Conservation (phyloP, 2,888 invertebrate genomes). For the Netelia melanura region DNA sequence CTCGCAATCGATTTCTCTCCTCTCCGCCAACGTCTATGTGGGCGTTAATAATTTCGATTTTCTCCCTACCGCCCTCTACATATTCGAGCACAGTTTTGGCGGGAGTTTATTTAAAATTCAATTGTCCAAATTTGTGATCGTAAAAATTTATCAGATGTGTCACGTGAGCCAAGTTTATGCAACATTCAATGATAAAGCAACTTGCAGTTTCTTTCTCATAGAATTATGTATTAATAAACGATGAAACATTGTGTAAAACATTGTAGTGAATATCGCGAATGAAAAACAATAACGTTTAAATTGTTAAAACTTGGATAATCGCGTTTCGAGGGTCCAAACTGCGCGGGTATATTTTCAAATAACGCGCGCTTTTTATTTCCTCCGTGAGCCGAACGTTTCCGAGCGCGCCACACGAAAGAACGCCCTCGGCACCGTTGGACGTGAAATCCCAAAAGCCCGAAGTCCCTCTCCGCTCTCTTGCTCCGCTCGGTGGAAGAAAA, state of each 20-base stretch:
- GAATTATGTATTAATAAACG: background rate
- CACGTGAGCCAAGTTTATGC: background rate
- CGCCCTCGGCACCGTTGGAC: conserved; percentile 76
- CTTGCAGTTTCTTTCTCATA: background rate
- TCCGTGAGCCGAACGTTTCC: conserved; percentile 68
- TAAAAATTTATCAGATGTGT: background rate
- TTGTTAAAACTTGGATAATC: background rate
- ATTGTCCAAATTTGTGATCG: background rate
- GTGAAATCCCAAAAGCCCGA: conserved; percentile 77
- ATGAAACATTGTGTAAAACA: background rate
- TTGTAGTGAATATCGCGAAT: background rate
- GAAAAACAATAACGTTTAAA: background rate
- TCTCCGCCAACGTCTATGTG: conserved; percentile 45
- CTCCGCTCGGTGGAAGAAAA: conserved; percentile 33
- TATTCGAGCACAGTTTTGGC: conserved; percentile 41
- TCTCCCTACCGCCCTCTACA: conserved; percentile 34
- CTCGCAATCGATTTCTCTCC: conserved; percentile 63
- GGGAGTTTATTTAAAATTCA: conserved; percentile 54
- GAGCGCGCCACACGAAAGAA: conserved; percentile 81
- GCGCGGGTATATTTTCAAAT: conserved; percentile 40
- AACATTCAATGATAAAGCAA: background rate
- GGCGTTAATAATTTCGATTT: conserved; percentile 63
- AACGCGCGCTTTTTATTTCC: conserved; percentile 58
- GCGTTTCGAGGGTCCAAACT: background rate
- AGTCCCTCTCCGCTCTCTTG: conserved; percentile 33